These are phyloP conservation scores for Thripadectes ignobilis DNA, from an alignment of 2,797 vertebrate species.

Conservation along the genomic window DNA sequence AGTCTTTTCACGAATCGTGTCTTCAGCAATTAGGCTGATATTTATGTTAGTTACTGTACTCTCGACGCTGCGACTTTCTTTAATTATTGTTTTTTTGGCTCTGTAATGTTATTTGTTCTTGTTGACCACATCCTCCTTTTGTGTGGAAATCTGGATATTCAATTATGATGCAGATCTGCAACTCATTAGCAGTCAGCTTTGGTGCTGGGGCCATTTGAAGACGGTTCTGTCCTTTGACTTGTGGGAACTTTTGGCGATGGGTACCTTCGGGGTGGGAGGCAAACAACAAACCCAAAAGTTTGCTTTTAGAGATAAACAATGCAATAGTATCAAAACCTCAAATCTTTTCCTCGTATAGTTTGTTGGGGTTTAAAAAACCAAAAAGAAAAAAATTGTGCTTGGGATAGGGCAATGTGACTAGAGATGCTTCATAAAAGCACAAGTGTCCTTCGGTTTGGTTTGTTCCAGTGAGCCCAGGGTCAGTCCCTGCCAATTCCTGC, in stretches of 20 bases:
- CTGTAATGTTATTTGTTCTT: slow-evolving; percentile 29
- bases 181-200: slow-evolving; percentile 50
- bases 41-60: neutral
- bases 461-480: slow-evolving; percentile 27
- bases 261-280: neutral
- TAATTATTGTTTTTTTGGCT: neutral
- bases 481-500: slow-evolving; percentile 35
- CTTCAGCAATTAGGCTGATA: neutral
- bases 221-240: slow-evolving; percentile 23
- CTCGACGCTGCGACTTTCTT: neutral
- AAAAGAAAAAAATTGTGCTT: neutral
- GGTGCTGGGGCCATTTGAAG: slow-evolving; percentile 44
- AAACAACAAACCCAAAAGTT: neutral
- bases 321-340: neutral
- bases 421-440: neutral
- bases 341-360: neutral
- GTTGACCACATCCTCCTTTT: slow-evolving; percentile 66
- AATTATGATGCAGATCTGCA: slow-evolving; percentile 71
- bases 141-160: slow-evolving; percentile 62
- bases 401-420: neutral
- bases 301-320: neutral
- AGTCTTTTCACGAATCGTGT: neutral
- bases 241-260: slow-evolving; percentile 24
- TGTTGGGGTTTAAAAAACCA: neutral
- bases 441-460: neutral